Base-by-base conservation (phyloP, 2,113 vertebrate species). In the Ophiodon elongatus region DNA sequence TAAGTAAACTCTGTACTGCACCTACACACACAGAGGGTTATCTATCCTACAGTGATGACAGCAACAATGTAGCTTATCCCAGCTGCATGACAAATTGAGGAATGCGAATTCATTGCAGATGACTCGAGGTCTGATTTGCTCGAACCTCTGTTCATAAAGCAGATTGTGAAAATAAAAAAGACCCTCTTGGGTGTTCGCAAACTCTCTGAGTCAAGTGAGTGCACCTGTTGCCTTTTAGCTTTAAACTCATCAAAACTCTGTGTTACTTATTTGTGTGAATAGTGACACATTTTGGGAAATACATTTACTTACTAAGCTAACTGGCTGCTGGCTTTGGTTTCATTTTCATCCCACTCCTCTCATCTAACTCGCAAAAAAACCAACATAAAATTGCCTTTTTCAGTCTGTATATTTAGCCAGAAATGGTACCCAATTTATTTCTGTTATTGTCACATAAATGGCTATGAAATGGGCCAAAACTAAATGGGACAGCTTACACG, bases 1-100 rank as follows among this genome's bases (percentile, higher is more conserved):
- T 35, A 62, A 35, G 70, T 80, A 64, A 84, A 71, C 72, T 39
- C 37, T 68, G 13, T 54, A 39, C 59, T 25, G 6, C 54, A 66
- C 64, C 77, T 45, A n/a, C 33, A 69, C 33, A 69, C 27, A 41
- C 59, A 23, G 23, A 33, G 50, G 71, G 47, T 73, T 69, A 66
- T 82, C 76, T n/a, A 15, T 66, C 15, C 29, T 11, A 8, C 57
- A 68, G 70, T 65, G 37, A 70, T 67, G 62, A 63, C 39, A 68
- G 65, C 43, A 5, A 59, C 13, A 2, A n/a, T 57, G 31, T 6
- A 11, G 64, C 37, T 81, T 45, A 78, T 72, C 45, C 79, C 37
- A 68, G 37, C 69, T 45, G 21, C 3, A 6, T 65, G 56, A 82
- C 41, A 71, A 41, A 76, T 27, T 41, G n/a, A 17, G n/a, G 23